These are phyloP conservation scores for Sula dactylatra DNA, from an alignment of 2,113 vertebrate genomes.

Conservation along the genomic window DNA sequence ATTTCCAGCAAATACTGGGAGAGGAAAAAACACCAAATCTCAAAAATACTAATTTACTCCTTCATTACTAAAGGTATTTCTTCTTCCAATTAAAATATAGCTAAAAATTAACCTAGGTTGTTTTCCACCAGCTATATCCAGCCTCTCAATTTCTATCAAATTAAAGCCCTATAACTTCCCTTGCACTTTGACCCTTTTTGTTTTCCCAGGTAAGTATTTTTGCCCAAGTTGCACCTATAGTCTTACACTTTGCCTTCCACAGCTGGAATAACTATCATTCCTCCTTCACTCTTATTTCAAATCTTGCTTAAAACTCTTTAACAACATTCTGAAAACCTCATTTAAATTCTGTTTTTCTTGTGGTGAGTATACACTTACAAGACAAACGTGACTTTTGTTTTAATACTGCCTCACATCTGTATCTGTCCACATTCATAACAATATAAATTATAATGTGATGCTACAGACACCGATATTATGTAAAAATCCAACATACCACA, in stretches of 20 bases:
- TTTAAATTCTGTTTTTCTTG: neutral
- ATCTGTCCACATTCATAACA: neutral
- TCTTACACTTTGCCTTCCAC: neutral
- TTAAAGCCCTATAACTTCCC: neutral
- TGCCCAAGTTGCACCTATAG: neutral
- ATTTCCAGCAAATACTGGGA: neutral
- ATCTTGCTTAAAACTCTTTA: neutral
- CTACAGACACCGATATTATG: neutral
- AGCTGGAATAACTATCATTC: neutral
- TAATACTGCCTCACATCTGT: neutral
- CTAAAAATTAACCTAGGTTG: neutral
- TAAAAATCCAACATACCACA: neutral
- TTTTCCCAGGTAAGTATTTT: neutral
- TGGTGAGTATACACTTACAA: neutral
- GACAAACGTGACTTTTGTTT: neutral
- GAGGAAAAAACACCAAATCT: neutral
- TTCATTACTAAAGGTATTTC: neutral
- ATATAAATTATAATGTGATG: neutral
- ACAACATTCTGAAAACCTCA: neutral
- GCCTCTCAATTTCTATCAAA: neutral
- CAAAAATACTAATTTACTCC: neutral
- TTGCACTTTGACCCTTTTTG: neutral
- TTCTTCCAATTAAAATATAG: neutral
- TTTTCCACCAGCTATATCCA: neutral
- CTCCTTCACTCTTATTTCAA: neutral